Base-by-base conservation (phyloP, 2,888 invertebrate genomes). In the Scaptodrosophila latifasciaeformis region DNA sequence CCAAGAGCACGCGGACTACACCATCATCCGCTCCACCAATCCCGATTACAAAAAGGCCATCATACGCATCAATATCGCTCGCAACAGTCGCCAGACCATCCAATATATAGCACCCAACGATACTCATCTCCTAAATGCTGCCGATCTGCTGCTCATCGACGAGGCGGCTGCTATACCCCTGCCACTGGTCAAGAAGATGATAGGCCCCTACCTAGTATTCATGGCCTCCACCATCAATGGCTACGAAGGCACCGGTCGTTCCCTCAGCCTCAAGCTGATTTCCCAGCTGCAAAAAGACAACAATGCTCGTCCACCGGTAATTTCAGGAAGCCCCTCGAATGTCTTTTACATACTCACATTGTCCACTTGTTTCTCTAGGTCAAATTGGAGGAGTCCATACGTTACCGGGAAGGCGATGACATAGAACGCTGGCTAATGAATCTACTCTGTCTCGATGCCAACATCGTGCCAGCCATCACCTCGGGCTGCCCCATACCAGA, bases 101-200 rank as follows among this genome's bases (percentile, higher is more conserved):
- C 97, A 98, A 92, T 99, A 99, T 86, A 97, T 99, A 82, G 93
- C 96, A 59, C 98, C 99, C 0, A 92, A 92, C 35, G 97, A 99
- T 86, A 92, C 93, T 42, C 91, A 93, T 54, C 91, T 95, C 59
- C 88, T 99, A 27, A 92, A 95, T 6, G 97, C 97, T 62, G 97
- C 98, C 0, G 99, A 99, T 86, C 86, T 99, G 34, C 89, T 99
- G 27, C 91, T 99, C 0, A 97, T 99, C 53, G 99, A 99, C 86
- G 99, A 99, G 87, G 99, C 99, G 1, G 99, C 99, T 0, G 99
- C 99, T 5, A 99, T 99, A 68, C 99, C 99, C 0, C 88, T 99
- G 54, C 94, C 95, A 0, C 91, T 95, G 72, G 97, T 99, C 0
- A 94, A 96, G 66, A 91, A 92, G 1, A 93, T 98, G 85, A 88